Percentiles rank a stretch among this genome's conserved stretches.
Conservation (phyloP, 1,140 invertebrate species). For the Daktulosphaira vitifoliae region DNA sequence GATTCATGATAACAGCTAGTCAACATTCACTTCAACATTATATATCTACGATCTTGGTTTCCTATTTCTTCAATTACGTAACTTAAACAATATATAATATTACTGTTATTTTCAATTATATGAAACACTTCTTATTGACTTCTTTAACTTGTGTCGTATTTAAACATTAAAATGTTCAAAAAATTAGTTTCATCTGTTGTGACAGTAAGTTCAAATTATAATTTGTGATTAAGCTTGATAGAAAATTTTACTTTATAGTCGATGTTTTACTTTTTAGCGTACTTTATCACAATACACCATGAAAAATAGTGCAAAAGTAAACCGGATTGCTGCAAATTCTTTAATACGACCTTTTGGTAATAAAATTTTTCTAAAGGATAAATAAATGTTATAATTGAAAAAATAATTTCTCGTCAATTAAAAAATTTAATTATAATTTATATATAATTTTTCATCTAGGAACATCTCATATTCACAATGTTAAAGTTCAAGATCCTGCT, state of each 20-base stretch:
- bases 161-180: slow-evolving; percentile 6
- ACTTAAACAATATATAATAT: too few species aligned
- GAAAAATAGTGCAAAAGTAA: neutral
- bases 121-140: too few species aligned
- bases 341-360: slow-evolving; percentile 8
- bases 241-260: neutral
- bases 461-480: slow-evolving; percentile 19
- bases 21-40: too few species aligned
- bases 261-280: neutral
- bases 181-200: slow-evolving; percentile 2
- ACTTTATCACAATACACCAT: neutral
- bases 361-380: too few species aligned
- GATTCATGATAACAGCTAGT: too few species aligned
- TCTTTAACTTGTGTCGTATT: too few species aligned
- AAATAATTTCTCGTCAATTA: neutral
- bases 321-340: neutral
- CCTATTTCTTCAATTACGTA: too few species aligned
- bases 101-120: too few species aligned
- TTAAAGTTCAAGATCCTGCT: slow-evolving; percentile 67
- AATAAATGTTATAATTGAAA: too few species aligned
- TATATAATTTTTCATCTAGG: slow-evolving; percentile 34
- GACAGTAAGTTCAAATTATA: neutral
- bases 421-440: neutral
- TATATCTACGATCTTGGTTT: too few species aligned
- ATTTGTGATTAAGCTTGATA: neutral